These are phyloP conservation scores for Pomatostomus ruficeps DNA, from an alignment of 2,113 vertebrate species.

Conservation along the genomic window DNA sequence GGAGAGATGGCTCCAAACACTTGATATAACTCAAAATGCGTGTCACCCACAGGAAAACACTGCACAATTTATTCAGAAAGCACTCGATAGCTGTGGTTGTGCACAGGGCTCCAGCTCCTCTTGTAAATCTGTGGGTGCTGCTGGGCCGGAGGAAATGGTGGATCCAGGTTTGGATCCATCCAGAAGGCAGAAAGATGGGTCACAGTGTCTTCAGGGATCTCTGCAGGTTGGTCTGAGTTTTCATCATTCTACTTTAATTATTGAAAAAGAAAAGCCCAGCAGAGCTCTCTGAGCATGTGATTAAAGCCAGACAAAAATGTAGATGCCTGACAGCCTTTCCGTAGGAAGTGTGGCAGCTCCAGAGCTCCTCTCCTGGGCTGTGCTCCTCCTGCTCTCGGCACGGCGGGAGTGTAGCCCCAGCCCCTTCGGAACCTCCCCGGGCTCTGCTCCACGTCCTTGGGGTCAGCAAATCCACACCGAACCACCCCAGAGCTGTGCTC, in stretches of 20 bases:
- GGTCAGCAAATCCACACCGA: accelerated
- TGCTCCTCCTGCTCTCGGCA: neutral
- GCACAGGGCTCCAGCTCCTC: neutral
- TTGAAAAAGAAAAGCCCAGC: neutral
- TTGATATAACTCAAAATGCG: neutral
- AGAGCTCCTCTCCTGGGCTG: neutral
- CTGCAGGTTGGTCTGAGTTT: neutral
- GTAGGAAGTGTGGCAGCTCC: neutral
- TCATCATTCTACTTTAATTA: neutral
- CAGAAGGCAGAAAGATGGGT: neutral
- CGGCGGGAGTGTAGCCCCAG: accelerated
- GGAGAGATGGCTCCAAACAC: neutral
- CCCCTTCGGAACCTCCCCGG: accelerated
- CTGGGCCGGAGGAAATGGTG: neutral
- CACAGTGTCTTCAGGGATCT: neutral
- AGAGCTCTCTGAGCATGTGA: neutral
- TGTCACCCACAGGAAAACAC: neutral
- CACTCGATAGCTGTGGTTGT: neutral
- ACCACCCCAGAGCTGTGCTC: accelerated
- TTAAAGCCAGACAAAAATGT: neutral
- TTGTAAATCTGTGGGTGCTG: accelerated
- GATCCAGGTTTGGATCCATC: neutral
- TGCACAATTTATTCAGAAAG: neutral
- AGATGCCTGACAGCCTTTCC: neutral
- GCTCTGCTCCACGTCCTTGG: accelerated